phyloP scores from a whole-genome alignment of 2,888 invertebrate genomes.

The Lamellibrachia satsuma region DNA sequence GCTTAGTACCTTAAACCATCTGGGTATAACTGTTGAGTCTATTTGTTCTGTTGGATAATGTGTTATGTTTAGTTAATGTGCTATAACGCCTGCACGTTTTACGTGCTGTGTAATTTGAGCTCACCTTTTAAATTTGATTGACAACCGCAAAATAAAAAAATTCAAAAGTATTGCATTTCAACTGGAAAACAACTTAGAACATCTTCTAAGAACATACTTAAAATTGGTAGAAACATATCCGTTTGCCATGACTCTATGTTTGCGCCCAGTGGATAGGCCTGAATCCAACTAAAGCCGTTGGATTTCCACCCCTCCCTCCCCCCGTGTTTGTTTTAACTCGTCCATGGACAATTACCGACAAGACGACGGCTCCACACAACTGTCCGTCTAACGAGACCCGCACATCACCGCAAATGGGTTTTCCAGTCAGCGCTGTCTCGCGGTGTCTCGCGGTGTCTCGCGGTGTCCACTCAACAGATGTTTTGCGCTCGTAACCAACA shows the following conservation, averaged over 20 bases:
- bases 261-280: no score
- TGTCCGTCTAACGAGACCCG: not conserved
- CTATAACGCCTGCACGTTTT: no score
- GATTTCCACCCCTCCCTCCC: not conserved
- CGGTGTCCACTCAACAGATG: not conserved
- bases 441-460: not conserved
- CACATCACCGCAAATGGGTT: not conserved
- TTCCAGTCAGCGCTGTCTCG: not conserved
- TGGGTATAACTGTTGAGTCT: not conserved
- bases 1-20: no score
- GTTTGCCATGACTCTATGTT: no score
- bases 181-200: not conserved
- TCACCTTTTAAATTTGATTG: not conserved
- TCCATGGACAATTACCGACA: not conserved
- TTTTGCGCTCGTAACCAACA: not conserved
- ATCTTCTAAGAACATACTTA: not conserved
- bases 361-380: not conserved
- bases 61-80: no score
- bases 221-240: no score
- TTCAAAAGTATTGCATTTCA: not conserved
- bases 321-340: not conserved
- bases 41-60: not conserved
- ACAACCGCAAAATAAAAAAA: not conserved
- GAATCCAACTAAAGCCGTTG: not conserved
- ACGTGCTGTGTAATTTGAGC: no score